Percentiles rank a stretch among this genome's conserved stretches.
Conservation (phyloP, 2,797 vertebrate species). For the Aldrovandia affinis region DNA sequence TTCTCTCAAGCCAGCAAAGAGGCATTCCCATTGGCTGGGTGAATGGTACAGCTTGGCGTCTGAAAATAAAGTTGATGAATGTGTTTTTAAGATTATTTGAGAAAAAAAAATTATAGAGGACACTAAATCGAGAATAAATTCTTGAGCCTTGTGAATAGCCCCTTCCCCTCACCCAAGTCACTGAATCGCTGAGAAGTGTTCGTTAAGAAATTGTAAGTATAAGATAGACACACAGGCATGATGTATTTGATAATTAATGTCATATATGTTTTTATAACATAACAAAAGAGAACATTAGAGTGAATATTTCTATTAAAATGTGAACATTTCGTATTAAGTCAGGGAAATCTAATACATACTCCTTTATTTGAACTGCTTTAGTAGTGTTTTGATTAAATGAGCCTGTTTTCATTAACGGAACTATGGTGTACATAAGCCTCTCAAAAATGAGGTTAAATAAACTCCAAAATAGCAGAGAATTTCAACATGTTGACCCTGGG, state of each 20-base stretch:
- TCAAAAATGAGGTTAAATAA: constrained; percentile 27
- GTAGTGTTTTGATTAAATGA: constrained; percentile 21
- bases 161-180: not conserved
- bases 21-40: not conserved
- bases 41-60: not conserved
- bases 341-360: constrained; percentile 9
- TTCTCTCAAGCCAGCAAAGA: not conserved
- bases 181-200: not conserved
- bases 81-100: constrained; percentile 10
- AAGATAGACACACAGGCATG: not conserved
- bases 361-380: constrained; percentile 10
- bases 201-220: not conserved
- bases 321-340: not conserved
- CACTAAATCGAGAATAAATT: constrained; percentile 8
- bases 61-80: constrained; percentile 14
- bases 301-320: constrained; percentile 23
- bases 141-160: not conserved
- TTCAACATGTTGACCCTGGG: not conserved
- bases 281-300: constrained; percentile 14
- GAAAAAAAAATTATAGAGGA: constrained; percentile 20
- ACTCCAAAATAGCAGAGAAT: constrained; percentile 13
- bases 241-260: not conserved
- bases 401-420: constrained; percentile 19
- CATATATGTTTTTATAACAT: constrained; percentile 9
- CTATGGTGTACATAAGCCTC: constrained; percentile 11